These are phyloP conservation scores for Percopsis transmontana DNA, from an alignment of 2,113 vertebrate species.

Conservation along the genomic window DNA sequence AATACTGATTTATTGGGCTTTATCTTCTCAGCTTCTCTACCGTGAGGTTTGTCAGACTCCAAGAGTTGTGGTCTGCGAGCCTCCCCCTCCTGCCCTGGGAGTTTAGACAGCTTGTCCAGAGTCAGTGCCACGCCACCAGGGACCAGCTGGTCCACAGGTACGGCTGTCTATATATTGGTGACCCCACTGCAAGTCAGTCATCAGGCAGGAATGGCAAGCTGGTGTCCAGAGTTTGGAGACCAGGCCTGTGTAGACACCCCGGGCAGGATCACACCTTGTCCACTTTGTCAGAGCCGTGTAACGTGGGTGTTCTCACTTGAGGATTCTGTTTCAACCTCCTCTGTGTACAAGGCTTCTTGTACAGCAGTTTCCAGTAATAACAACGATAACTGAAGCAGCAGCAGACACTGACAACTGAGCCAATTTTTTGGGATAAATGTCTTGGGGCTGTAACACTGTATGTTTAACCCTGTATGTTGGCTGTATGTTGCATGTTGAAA, in stretches of 20 bases:
- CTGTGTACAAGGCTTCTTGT: constrained; percentile 10
- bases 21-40: constrained; percentile 76
- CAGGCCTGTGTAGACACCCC: neutral
- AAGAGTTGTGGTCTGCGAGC: constrained; percentile 71
- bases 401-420: no score
- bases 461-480: no score
- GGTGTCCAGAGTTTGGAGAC: neutral
- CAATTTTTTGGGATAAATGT: no score
- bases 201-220: neutral
- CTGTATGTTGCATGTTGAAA: neutral
- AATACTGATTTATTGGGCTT: neutral
- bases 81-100: constrained; percentile 81
- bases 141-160: constrained; percentile 78
- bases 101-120: constrained; percentile 75
- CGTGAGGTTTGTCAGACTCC: constrained; percentile 82
- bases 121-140: constrained; percentile 79
- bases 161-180: constrained; percentile 53
- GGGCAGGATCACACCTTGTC: constrained; percentile 47
- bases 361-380: no score
- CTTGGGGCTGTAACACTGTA: no score
- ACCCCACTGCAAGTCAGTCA: neutral
- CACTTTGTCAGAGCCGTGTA: constrained; percentile 41
- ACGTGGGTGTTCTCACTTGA: constrained; percentile 24
- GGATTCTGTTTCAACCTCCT: constrained; percentile 23
- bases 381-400: no score